These are phyloP conservation scores for Nemoura dubitans DNA, from an alignment of 2,888 invertebrate species.

Conservation along the genomic window DNA sequence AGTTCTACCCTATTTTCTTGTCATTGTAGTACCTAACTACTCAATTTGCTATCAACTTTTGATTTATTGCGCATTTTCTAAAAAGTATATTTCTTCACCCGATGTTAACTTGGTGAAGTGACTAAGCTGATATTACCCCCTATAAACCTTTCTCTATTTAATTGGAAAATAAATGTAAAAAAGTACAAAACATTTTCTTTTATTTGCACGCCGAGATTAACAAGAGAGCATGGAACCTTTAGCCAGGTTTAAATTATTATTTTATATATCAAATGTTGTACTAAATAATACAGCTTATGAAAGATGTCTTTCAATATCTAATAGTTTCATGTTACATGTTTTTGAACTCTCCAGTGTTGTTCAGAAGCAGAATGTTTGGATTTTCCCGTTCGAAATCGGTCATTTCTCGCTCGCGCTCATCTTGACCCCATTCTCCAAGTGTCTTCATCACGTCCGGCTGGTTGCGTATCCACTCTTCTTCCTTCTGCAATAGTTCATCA, in stretches of 20 bases:
- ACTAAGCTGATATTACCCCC: neutral
- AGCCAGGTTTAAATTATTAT: too few species aligned
- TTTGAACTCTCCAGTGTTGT: constrained; percentile 77
- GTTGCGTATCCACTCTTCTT: constrained; percentile 72
- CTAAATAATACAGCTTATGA: too few species aligned
- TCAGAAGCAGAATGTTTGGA: constrained; percentile 79
- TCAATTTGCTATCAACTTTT: too few species aligned
- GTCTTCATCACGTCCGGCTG: constrained; percentile 77
- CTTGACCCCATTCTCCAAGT: constrained; percentile 62
- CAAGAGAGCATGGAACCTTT: too few species aligned
- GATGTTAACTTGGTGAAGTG: neutral
- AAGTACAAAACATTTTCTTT: neutral
- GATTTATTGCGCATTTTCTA: neutral
- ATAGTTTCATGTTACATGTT: too few species aligned
- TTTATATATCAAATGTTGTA: too few species aligned
- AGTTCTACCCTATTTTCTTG: too few species aligned
- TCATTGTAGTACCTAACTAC: too few species aligned
- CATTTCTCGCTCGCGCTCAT: constrained; percentile 74
- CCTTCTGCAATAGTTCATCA: constrained; percentile 56
- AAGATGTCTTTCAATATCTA: too few species aligned
- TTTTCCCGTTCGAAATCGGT: constrained; percentile 82
- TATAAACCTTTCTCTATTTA: neutral
- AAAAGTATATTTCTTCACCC: neutral
- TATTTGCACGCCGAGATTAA: neutral
- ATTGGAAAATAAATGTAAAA: neutral